Conservation (phyloP, 2,113 vertebrate species). For the Antechinus flavipes region DNA sequence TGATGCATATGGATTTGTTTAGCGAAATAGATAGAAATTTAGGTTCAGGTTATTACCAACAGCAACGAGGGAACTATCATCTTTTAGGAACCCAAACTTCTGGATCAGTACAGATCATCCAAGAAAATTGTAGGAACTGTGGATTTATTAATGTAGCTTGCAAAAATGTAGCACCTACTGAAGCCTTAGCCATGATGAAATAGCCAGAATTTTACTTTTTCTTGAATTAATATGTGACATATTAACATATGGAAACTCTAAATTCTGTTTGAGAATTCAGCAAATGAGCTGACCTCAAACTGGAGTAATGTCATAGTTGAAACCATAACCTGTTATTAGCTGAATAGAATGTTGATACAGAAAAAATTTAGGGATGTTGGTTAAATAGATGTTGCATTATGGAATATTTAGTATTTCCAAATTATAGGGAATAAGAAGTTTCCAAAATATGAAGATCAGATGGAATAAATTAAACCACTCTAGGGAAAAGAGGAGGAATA, state of each 20-base stretch:
- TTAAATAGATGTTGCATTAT: background rate
- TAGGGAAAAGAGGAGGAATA: background rate
- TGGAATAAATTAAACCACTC: background rate
- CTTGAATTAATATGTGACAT: background rate
- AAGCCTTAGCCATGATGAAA: background rate
- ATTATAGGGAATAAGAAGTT: background rate
- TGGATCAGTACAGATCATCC: background rate
- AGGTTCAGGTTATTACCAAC: background rate
- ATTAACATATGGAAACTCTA: background rate
- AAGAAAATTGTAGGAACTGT: background rate
- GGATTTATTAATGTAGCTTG: background rate
- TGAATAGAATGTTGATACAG: background rate
- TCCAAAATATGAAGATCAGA: background rate
- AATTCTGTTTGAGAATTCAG: background rate
- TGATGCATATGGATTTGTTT: background rate
- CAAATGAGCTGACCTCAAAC: background rate
- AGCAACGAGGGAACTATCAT: background rate
- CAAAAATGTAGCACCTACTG: background rate
- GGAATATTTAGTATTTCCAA: background rate
- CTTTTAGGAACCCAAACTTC: background rate
- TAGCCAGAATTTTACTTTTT: background rate
- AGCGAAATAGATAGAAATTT: background rate
- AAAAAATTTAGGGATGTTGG: background rate
- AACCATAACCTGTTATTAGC: background rate
- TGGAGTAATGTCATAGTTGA: background rate